A percentile compares a stretch with the other conserved stretches of the same genome.
These are phyloP conservation scores for Apodemia mormo DNA, from an alignment of 2,888 invertebrate species.

Conservation along the genomic window DNA sequence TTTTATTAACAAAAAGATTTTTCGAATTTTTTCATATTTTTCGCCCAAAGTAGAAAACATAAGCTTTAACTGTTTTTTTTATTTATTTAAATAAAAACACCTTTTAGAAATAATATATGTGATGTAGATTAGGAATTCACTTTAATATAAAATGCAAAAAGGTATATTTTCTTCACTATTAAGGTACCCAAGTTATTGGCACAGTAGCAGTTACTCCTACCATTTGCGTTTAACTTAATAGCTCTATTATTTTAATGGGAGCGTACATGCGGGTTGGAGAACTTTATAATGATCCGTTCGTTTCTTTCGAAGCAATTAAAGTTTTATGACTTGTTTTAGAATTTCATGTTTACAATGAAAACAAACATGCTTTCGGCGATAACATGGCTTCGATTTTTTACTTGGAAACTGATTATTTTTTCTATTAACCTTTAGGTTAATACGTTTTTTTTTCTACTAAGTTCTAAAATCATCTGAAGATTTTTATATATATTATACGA, in stretches of 20 bases:
- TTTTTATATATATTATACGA: too few species aligned
- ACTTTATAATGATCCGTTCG: constrained; percentile 44
- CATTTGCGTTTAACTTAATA: constrained; percentile 56
- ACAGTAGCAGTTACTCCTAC: constrained; percentile 41
- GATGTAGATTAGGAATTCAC: background rate
- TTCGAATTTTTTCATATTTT: too few species aligned
- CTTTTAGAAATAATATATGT: too few species aligned
- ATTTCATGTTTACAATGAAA: constrained; percentile 19
- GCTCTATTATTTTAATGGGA: constrained; percentile 64
- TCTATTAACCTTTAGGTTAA: too few species aligned
- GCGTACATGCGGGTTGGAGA: constrained; percentile 49
- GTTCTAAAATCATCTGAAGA: too few species aligned
- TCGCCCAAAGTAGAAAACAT: too few species aligned
- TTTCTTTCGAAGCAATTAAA: constrained; percentile 28
- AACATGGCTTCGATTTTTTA: constrained; percentile 13
- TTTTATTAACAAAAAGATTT: too few species aligned
- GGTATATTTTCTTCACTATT: constrained; percentile 36
- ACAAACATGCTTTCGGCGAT: constrained; percentile 4
- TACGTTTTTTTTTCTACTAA: too few species aligned
- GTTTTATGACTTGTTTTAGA: constrained; percentile 22
- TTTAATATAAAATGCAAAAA: constrained; percentile 1
- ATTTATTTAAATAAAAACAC: too few species aligned
- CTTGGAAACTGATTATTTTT: background rate
- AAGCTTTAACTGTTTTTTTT: too few species aligned
- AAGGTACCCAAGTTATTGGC: constrained; percentile 54